Evolutionary conservation across 92 coral and sea anemone species (phyloP).

Genomic region (Diadumene lineata): DNA sequence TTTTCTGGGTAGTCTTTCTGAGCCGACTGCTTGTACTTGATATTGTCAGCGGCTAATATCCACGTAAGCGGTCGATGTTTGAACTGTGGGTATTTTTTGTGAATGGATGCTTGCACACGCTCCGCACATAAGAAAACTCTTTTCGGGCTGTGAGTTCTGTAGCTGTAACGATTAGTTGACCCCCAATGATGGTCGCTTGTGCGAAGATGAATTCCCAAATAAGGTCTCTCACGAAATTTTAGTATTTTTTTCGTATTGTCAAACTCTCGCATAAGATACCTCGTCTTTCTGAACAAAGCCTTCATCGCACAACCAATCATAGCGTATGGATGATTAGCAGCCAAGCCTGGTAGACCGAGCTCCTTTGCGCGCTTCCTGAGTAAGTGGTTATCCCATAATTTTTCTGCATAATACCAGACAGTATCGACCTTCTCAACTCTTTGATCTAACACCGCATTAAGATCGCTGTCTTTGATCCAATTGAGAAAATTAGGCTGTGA

Average conservation of each 20-base stretch:
- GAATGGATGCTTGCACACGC: conserved; percentile 12
- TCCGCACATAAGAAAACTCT: conserved; percentile 44
- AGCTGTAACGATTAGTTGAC: conserved; percentile 21
- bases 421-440: conserved; percentile 40
- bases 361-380: conserved; percentile 39
- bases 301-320: conserved; percentile 54
- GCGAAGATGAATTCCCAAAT: conserved; percentile 45
- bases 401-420: conserved; percentile 30
- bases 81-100: conserved; percentile 11
- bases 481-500: conserved; percentile 27
- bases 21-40: conserved; percentile 32
- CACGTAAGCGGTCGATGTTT: conserved; percentile 32
- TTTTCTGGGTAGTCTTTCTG: conserved; percentile 26
- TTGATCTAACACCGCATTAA: conserved; percentile 7
- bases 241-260: conserved; percentile 13
- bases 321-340: conserved; percentile 20
- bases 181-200: conserved; percentile 60
- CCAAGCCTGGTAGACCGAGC: conserved; percentile 29
- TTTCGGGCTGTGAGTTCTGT: conserved; percentile 28
- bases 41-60: conserved; percentile 55
- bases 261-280: conserved; percentile 29
- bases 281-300: conserved; percentile 43
- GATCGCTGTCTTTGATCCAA: conserved; percentile 25
- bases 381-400: conserved; percentile 25
- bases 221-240: conserved; percentile 20